These are phyloP conservation scores for Isurus oxyrinchus DNA, from an alignment of 2,113 vertebrate genomes.

Conservation along the genomic window DNA sequence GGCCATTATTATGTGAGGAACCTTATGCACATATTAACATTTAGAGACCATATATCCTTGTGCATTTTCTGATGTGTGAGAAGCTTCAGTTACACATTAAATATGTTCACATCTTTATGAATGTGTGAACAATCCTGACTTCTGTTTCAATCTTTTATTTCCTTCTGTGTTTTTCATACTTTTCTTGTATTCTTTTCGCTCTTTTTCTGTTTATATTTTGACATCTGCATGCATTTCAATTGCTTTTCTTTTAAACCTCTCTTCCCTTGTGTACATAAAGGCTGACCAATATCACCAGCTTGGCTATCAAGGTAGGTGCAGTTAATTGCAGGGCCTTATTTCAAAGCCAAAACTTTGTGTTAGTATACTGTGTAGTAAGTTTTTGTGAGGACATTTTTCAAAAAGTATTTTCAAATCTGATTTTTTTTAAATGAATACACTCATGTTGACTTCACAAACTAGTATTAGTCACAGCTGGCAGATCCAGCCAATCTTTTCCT, in stretches of 20 bases:
- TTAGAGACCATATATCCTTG: not conserved
- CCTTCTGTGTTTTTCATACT: not conserved
- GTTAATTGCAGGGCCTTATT: not conserved
- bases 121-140: not conserved
- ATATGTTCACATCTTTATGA: not conserved
- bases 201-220: not conserved
- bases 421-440: not conserved
- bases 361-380: not conserved
- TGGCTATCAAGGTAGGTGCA: not conserved
- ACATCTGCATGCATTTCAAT: not conserved
- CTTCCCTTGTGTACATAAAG: not conserved
- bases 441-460: constrained; percentile 10
- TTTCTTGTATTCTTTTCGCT: not conserved
- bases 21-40: not conserved
- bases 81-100: not conserved
- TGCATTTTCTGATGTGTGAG: not conserved
- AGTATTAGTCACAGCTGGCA: constrained; percentile 48
- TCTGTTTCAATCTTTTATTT: not conserved
- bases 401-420: constrained; percentile 11
- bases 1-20: not conserved
- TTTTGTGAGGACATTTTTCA: not conserved
- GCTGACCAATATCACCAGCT: not conserved
- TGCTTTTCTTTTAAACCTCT: not conserved
- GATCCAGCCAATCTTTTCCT: constrained; percentile 50
- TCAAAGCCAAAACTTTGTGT: not conserved